Evolutionary conservation across 2,113 vertebrate species (phyloP).

Genomic region (Tachysurus fulvidraco): DNA sequence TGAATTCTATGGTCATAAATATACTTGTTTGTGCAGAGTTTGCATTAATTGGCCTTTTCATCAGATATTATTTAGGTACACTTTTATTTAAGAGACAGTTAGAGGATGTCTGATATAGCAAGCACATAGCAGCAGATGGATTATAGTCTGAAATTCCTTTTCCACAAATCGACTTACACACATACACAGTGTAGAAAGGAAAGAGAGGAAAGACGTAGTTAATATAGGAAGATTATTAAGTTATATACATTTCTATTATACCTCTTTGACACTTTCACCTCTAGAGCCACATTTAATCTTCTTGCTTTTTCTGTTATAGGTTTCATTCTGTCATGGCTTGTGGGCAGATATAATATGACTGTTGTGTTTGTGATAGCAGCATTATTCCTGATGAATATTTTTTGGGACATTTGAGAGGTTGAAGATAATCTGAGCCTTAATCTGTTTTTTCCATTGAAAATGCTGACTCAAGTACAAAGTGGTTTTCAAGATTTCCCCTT

Average conservation of each 20-base stretch:
- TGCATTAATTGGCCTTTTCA: not conserved
- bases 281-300: not conserved
- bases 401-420: not conserved
- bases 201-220: too few relatives aligned
- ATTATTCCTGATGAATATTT: not conserved
- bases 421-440: not conserved
- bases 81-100: not conserved
- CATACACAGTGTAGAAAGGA: not conserved
- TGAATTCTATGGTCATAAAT: not conserved
- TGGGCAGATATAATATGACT: too few relatives aligned
- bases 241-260: not conserved
- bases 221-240: not conserved
- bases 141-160: not conserved
- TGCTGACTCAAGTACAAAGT: not conserved
- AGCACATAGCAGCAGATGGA: not conserved
- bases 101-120: not conserved
- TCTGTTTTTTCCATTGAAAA: not conserved
- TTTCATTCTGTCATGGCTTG: not conserved
- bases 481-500: not conserved
- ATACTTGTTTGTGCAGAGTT: not conserved
- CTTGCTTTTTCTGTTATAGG: not conserved
- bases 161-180: not conserved
- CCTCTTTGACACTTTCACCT: constrained; percentile 26
- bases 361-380: not conserved
- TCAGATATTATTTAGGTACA: not conserved